Base-by-base conservation (phyloP, 2,888 invertebrate genomes). In the Melieria crassipennis region DNA sequence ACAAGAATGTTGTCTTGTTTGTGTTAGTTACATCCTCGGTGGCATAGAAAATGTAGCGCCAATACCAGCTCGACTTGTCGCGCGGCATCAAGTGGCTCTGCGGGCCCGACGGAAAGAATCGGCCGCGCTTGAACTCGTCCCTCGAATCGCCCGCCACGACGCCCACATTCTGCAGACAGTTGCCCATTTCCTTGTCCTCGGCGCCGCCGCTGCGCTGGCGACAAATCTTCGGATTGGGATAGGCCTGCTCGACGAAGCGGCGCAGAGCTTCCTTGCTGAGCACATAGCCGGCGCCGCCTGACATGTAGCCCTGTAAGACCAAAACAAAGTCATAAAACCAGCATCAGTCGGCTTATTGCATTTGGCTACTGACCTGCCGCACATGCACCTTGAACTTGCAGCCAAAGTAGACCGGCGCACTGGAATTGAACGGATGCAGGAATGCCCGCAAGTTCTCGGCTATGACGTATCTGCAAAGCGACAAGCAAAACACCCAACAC, bases 401-500 rank as follows among this genome's bases (percentile, higher is more conserved):
- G 0, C 97, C 97, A 84, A 96, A 98, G 86, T 96, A 98, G 4
- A 97, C 88, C 0, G 96, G 92, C 2, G 91, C 90, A 0, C 89
- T 88, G 0, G 93, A 89, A 79, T 91, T 90, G 81, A 94, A 90
- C 0, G 91, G 89, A 5, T 91, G 89, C 13, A 98, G 86, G 91
- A 98, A 93, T 80, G 93, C 93, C 9, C 98, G 90, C 7, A 99
- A 88, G 87, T 99, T 99, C 87, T 99, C 99, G 70, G 98, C 90
- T 46, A 99, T 90, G 6, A 98, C 95, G 86, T 96, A 99, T 48
- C 94, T 95, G 85, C 47, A 88, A 42, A 9, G 42, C 43, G 63
- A 42, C 2, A 42, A 5, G 65, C 30, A 10, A 7, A 60, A 5
- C 7, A 10, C 50, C 9, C 9, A 11, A 48, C 11, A 48, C 50